Evolutionary conservation across 2,113 vertebrate genomes (phyloP).

Genomic region (Oncorhynchus masou): DNA sequence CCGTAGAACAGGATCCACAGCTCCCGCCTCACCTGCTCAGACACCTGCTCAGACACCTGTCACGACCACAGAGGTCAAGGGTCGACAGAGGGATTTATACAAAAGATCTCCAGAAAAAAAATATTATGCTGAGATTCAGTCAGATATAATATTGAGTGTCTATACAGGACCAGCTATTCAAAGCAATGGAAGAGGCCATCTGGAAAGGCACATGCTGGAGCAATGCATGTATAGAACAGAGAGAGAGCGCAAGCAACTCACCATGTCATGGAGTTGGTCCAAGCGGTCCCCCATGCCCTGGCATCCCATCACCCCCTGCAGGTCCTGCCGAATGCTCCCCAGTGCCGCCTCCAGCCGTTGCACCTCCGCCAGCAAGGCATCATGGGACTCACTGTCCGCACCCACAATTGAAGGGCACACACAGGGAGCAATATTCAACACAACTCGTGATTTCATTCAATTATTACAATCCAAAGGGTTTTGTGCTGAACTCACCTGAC

Average conservation of each 20-base stretch:
- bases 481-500: conserved; percentile 65
- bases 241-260: conserved; percentile 10
- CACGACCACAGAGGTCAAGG: background rate
- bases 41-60: conserved; percentile 64
- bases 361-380: conserved; percentile 70
- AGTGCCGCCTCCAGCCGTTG: conserved; percentile 75
- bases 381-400: conserved; percentile 54
- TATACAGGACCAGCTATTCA: too few species aligned
- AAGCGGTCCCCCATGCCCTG: conserved; percentile 65
- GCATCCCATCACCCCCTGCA: conserved; percentile 51
- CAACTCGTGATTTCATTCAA: background rate
- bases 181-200: too few species aligned
- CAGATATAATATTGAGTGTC: too few species aligned
- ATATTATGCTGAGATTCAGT: too few species aligned
- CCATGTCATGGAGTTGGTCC: conserved; percentile 45
- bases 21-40: conserved; percentile 76
- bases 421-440: background rate
- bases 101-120: too few species aligned
- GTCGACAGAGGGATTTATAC: too few species aligned
- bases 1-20: conserved; percentile 75
- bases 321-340: conserved; percentile 62
- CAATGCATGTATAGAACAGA: background rate
- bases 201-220: too few species aligned
- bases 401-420: conserved; percentile 40
- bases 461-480: background rate